Conservation (phyloP, 2,888 invertebrate genomes). For the Flabesymbios commensalis region DNA sequence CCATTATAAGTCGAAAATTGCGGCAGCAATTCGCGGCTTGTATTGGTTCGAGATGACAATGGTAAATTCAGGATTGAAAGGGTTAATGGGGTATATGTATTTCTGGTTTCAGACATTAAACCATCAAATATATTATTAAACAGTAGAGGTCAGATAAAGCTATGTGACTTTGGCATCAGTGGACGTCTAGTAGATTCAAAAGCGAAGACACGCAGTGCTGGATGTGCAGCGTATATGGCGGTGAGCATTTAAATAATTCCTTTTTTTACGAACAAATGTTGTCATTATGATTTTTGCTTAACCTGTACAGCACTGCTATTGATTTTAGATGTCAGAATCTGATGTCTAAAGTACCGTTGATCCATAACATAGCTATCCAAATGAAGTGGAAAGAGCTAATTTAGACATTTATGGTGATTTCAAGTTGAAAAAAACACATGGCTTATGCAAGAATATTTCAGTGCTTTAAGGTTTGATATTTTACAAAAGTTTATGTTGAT, state of each 20-base stretch:
- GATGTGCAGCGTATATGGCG: slow-evolving; percentile 99
- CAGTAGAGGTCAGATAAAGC: slow-evolving; percentile 90
- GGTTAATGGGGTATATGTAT: background rate
- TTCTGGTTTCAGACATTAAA: slow-evolving; percentile 77
- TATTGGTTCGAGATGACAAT: no score
- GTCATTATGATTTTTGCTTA: background rate
- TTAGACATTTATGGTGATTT: no score
- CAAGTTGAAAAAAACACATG: no score
- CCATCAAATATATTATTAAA: slow-evolving; percentile 98
- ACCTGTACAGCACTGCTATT: background rate
- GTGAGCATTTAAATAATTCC: slow-evolving; percentile 72
- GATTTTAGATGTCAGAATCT: no score
- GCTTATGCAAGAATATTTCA: no score
- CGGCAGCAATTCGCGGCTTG: no score
- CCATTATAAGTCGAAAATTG: no score
- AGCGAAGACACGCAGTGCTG: slow-evolving; percentile 94
- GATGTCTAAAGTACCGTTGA: background rate
- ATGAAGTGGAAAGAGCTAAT: no score
- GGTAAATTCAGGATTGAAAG: no score
- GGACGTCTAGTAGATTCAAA: slow-evolving; percentile 97
- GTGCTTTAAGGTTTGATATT: no score
- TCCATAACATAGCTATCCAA: background rate
- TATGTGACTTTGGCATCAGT: slow-evolving; percentile 99
- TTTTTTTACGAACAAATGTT: background rate
- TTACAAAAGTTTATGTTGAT: no score